Conservation (phyloP, 2,797 vertebrate species). For the Gallinago solitaria region DNA sequence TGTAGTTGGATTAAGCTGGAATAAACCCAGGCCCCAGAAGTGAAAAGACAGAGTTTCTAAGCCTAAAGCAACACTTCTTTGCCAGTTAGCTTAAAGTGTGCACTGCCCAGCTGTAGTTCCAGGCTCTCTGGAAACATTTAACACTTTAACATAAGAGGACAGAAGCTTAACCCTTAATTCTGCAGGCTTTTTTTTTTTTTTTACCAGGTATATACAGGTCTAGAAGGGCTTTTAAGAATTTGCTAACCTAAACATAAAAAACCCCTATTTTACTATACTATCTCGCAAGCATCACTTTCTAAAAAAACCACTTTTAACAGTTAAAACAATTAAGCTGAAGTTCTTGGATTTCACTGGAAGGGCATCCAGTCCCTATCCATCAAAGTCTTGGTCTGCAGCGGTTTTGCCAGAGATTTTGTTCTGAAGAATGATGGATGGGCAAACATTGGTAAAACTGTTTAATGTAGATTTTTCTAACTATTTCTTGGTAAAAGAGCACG, state of each 20-base stretch:
- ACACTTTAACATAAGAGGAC: neutral
- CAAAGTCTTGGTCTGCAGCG: neutral
- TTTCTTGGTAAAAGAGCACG: neutral
- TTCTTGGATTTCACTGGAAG: constrained; percentile 37
- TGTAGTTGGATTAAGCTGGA: constrained; percentile 70
- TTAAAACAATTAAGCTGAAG: constrained; percentile 1
- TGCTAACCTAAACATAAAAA: neutral
- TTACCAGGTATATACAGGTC: neutral
- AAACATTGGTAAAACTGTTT: neutral
- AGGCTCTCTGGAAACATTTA: constrained; percentile 47
- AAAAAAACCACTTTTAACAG: neutral
- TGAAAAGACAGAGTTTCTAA: constrained; percentile 6
- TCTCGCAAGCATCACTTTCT: neutral
- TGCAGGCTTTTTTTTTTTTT: neutral
- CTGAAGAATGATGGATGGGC: neutral
- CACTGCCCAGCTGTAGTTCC: constrained; percentile 37
- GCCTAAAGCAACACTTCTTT: constrained; percentile 64
- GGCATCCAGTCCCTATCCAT: constrained; percentile 26
- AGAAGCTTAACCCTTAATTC: constrained; percentile 7
- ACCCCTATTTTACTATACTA: neutral
- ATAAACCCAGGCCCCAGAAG: constrained; percentile 43
- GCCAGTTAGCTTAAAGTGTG: constrained; percentile 45
- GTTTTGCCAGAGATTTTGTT: constrained; percentile 19
- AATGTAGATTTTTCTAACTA: neutral
- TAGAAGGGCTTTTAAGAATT: neutral